phyloP scores from a whole-genome alignment of 2,888 invertebrate species.

The Pollenia amentaria region DNA sequence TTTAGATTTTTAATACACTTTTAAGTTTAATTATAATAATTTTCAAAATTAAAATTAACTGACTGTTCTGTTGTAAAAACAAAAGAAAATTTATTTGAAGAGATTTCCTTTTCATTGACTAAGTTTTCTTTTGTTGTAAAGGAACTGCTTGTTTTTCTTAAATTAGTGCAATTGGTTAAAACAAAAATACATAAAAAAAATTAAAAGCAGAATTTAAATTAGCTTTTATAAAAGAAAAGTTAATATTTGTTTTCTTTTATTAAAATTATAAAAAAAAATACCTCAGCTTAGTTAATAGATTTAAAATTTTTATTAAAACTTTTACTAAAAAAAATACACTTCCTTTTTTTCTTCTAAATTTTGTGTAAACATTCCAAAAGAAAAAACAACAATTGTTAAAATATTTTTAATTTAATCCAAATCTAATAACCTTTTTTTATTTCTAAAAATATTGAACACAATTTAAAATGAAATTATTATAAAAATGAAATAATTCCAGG shows the following conservation, averaged over 20 bases:
- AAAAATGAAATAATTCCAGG: slow-evolving; percentile 85
- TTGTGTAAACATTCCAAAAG: not conserved
- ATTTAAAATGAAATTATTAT: slow-evolving; percentile 57
- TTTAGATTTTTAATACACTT: slow-evolving; percentile 7
- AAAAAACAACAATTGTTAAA: slow-evolving; percentile 12
- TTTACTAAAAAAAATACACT: not conserved
- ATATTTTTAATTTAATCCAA: not conserved
- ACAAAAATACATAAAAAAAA: slow-evolving; percentile 13
- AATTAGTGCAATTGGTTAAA: slow-evolving; percentile 69
- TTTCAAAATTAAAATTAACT: too few species aligned
- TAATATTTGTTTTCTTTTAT: not conserved
- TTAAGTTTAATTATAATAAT: slow-evolving; percentile 19
- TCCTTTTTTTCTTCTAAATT: not conserved
- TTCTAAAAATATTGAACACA: slow-evolving; percentile 6
- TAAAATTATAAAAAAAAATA: slow-evolving; percentile 17
- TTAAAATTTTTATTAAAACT: slow-evolving; percentile 11
- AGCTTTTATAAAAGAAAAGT: not conserved
- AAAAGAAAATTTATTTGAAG: too few species aligned
- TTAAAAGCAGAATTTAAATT: not conserved
- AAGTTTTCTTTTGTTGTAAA: too few species aligned
- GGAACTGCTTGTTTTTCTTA: slow-evolving; percentile 2
- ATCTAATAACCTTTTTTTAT: not conserved
- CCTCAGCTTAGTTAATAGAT: slow-evolving; percentile 38
- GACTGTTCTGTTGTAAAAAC: too few species aligned
- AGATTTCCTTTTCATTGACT: too few species aligned